phyloP scores from a whole-genome alignment of 2,113 vertebrate species.

The Sclerurus mexicanus region DNA sequence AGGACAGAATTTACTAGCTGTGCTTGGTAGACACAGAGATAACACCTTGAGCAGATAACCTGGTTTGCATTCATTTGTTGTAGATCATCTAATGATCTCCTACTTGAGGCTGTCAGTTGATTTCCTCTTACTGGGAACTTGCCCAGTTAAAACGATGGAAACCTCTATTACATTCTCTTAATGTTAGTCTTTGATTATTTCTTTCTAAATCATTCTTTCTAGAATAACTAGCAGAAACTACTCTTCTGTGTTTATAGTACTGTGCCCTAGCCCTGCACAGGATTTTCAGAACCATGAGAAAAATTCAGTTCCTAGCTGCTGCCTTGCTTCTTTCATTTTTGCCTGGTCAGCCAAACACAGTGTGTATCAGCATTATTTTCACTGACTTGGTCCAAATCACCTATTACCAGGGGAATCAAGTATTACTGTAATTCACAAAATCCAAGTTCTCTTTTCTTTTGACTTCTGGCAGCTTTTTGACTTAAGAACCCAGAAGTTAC shows the following conservation, averaged over 20 bases:
- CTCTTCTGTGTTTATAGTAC: not conserved
- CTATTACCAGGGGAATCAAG: not conserved
- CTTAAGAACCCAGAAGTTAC: not conserved
- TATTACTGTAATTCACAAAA: not conserved
- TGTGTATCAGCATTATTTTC: not conserved
- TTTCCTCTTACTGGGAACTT: not conserved
- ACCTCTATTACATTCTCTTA: not conserved
- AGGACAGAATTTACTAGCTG: not conserved
- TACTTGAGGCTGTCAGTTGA: not conserved
- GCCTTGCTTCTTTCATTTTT: not conserved
- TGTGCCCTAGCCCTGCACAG: not conserved
- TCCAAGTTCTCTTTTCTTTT: not conserved
- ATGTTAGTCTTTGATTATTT: not conserved
- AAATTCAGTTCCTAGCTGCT: not conserved
- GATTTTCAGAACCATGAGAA: not conserved
- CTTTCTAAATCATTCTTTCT: not conserved
- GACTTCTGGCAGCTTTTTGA: not conserved
- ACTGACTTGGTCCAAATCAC: not conserved
- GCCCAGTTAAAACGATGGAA: not conserved
- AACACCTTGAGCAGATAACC: not conserved
- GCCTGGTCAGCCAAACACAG: not conserved
- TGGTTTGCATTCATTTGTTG: not conserved
- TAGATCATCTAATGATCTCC: not conserved
- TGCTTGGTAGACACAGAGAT: not conserved
- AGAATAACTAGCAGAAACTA: not conserved